Percentiles rank a stretch among this genome's conserved stretches.
phyloP scores from a whole-genome alignment of 2,113 vertebrate genomes.

The Dendrocopos noguchii region DNA sequence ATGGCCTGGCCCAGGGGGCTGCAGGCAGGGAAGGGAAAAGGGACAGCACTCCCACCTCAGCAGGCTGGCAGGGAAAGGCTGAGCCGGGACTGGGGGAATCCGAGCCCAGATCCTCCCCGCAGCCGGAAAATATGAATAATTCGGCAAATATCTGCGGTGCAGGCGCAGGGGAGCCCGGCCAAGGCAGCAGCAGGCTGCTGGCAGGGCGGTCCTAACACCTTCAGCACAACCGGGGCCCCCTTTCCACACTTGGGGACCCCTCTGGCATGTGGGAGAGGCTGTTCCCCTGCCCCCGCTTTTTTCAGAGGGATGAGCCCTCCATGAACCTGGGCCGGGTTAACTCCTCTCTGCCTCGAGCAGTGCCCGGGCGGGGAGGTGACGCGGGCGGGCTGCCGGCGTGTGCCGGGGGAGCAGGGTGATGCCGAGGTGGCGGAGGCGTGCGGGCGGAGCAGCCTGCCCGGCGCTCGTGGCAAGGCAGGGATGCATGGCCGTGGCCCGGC shows the following conservation, averaged over 20 bases:
- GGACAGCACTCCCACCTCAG: background rate
- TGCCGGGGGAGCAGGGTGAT: background rate
- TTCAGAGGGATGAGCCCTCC: background rate
- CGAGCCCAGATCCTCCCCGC: constrained; percentile 34
- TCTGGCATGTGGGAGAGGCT: background rate
- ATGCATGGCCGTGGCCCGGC: background rate
- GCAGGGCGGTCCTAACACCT: constrained; percentile 38
- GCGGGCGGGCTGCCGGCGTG: background rate
- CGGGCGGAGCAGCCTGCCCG: background rate
- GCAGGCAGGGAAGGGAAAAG: background rate
- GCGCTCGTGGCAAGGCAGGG: background rate
- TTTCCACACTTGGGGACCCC: background rate
- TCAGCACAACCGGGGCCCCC: background rate
- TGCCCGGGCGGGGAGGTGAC: background rate
- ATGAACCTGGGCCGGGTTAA: background rate
- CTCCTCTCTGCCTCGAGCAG: background rate
- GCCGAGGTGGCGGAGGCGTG: background rate
- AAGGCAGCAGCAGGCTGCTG: constrained; percentile 61
- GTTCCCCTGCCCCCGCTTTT: background rate
- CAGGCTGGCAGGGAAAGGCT: constrained; percentile 53
- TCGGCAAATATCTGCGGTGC: constrained; percentile 65
- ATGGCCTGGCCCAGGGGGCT: rapidly evolving
- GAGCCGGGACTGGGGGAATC: background rate
- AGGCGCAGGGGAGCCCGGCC: constrained; percentile 43
- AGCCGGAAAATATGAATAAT: constrained; percentile 70